These are phyloP conservation scores for Prionace glauca DNA, from an alignment of 2,797 vertebrate genomes.

Conservation along the genomic window DNA sequence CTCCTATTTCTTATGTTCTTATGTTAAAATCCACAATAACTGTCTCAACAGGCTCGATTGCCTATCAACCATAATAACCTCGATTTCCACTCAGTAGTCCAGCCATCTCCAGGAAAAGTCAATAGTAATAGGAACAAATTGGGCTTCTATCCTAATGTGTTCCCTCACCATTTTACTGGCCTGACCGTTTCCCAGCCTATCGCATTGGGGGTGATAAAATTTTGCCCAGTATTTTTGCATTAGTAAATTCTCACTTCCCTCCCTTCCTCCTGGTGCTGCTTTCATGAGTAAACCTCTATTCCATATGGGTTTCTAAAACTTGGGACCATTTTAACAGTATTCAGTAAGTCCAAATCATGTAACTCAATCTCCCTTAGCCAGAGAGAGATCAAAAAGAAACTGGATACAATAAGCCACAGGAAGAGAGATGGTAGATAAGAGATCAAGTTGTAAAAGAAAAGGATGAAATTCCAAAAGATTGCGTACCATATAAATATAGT, in stretches of 20 bases:
- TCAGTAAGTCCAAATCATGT: neutral
- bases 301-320: neutral
- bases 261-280: neutral
- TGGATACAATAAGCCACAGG: neutral
- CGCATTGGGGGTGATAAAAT: neutral
- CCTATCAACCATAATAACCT: neutral
- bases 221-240: neutral
- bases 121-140: neutral
- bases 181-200: neutral
- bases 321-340: neutral
- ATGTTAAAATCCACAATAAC: neutral
- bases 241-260: neutral
- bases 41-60: neutral
- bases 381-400: constrained; percentile 8
- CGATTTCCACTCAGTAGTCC: neutral
- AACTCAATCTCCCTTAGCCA: neutral
- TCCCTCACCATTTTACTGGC: neutral
- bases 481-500: neutral
- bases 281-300: neutral
- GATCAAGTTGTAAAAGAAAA: neutral
- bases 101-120: neutral
- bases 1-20: too few species aligned
- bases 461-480: neutral
- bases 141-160: neutral
- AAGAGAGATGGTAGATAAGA: neutral